Conservation (phyloP, 2,113 vertebrate genomes). For the Orycteropus afer region DNA sequence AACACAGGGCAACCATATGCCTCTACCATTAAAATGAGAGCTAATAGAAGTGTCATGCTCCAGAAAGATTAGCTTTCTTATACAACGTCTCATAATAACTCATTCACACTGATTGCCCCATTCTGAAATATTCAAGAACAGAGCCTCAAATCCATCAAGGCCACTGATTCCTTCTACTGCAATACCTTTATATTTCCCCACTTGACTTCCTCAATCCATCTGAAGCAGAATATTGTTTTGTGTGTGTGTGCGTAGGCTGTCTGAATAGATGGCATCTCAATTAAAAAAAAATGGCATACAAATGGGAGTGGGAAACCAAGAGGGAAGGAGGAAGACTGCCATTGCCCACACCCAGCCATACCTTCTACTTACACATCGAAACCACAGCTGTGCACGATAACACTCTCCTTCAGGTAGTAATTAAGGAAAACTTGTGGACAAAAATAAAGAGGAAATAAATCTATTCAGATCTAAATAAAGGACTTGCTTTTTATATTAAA, state of each 20-base stretch:
- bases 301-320: background rate
- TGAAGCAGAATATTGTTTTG: constrained; percentile 15
- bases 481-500: constrained; percentile 31
- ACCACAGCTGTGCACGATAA: background rate
- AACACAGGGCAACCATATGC: background rate
- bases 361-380: constrained; percentile 5
- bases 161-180: background rate
- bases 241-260: background rate
- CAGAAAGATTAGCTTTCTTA: background rate
- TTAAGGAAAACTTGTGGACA: background rate
- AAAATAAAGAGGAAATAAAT: constrained; percentile 36
- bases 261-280: background rate
- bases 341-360: background rate
- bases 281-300: background rate
- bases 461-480: constrained; percentile 42
- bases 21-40: constrained; percentile 16
- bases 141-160: background rate
- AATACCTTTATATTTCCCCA: background rate
- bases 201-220: background rate
- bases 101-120: background rate
- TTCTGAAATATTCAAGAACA: background rate
- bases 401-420: background rate
- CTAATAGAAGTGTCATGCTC: background rate
- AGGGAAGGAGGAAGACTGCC: background rate
- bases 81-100: constrained; percentile 7